Percentiles rank a stretch among this genome's conserved stretches.
Conservation (phyloP, 1,140 invertebrate genomes). For the Lithobius niger region DNA sequence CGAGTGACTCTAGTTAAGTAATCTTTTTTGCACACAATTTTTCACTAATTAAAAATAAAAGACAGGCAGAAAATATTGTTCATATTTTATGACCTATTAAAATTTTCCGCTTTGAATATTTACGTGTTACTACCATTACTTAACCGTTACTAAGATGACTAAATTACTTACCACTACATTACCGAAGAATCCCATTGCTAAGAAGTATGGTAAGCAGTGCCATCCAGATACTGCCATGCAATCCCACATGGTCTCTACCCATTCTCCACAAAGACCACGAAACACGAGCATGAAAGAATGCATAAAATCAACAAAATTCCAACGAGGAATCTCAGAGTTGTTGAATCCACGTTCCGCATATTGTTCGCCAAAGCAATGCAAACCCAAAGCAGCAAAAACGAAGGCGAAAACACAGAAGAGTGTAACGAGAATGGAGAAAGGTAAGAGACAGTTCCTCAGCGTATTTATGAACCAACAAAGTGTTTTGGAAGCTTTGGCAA, state of each 20-base stretch:
- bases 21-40: no score
- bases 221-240: slow-evolving; percentile 85
- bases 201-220: slow-evolving; percentile 90
- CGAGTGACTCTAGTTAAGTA: no score
- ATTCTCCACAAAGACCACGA: slow-evolving; percentile 92
- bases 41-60: no score
- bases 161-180: slow-evolving; percentile 96
- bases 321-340: slow-evolving; percentile 53
- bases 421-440: slow-evolving; percentile 93
- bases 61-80: no score
- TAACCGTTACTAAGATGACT: no score
- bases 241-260: slow-evolving; percentile 98
- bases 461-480: slow-evolving; percentile 96
- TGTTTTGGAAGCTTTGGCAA: slow-evolving; percentile 98
- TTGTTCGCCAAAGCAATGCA: slow-evolving; percentile 91
- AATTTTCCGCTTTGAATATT: no score
- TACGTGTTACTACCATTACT: no score
- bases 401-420: slow-evolving; percentile 97
- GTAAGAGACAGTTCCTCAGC: slow-evolving; percentile 94
- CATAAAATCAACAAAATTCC: slow-evolving; percentile 98
- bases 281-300: slow-evolving; percentile 99
- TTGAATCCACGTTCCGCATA: slow-evolving; percentile 54
- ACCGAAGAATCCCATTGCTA: slow-evolving; percentile 95
- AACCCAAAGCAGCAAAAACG: slow-evolving; percentile 97
- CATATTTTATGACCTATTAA: no score